phyloP scores from a whole-genome alignment of 1,140 invertebrate genomes.

The Trachelipus rathkii region DNA sequence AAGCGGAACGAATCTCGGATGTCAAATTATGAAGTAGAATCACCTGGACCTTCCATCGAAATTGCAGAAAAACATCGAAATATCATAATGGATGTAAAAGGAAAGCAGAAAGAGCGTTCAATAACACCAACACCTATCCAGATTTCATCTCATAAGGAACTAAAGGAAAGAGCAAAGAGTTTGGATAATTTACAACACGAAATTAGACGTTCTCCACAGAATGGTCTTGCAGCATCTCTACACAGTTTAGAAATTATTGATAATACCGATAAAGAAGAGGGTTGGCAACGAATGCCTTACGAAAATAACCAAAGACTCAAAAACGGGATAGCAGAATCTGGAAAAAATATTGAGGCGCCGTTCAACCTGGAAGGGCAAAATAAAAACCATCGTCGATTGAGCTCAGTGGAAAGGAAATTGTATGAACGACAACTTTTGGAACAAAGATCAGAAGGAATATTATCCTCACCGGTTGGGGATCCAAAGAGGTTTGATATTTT shows the following conservation, averaged over 20 bases:
- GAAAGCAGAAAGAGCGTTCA: neutral
- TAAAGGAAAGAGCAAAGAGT: slow-evolving; percentile 40
- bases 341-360: neutral
- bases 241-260: slow-evolving; percentile 28
- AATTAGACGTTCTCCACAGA: slow-evolving; percentile 27
- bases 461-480: neutral
- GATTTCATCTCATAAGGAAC: slow-evolving; percentile 34
- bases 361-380: slow-evolving; percentile 24
- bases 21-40: slow-evolving; percentile 11
- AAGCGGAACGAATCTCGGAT: slow-evolving; percentile 42
- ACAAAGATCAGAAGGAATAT: neutral
- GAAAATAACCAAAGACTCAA: slow-evolving; percentile 17
- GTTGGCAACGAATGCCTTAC: slow-evolving; percentile 28
- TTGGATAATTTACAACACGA: slow-evolving; percentile 42
- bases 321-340: slow-evolving; percentile 21
- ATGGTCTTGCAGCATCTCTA: slow-evolving; percentile 23
- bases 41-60: neutral
- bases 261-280: slow-evolving; percentile 27
- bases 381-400: slow-evolving; percentile 36
- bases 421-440: slow-evolving; percentile 27
- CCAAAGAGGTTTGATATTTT: neutral
- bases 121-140: slow-evolving; percentile 18
- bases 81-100: neutral
- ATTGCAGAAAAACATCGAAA: neutral
- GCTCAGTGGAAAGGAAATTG: slow-evolving; percentile 32